Evolutionary conservation across 2,888 invertebrate species (phyloP), one percentile per base, ranked within the genome.

Genomic region (Meloe dianella): DNA sequence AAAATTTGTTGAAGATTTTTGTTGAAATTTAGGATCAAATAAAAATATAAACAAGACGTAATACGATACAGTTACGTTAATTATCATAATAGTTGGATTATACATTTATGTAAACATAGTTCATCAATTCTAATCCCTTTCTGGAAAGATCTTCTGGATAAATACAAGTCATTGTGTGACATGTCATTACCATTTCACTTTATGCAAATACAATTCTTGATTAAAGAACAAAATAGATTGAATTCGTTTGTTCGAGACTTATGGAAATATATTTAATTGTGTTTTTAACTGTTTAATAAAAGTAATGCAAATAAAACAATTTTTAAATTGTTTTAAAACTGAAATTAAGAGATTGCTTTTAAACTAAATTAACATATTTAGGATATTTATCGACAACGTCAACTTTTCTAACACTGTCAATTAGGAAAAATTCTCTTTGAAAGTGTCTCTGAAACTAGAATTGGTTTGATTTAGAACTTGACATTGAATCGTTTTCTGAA

Each of bases 41-140:
- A 14, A 27, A 20, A 57, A 62, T 38, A 38, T 47, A 61, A 47
- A 58, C 51, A 65, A 61, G 59, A 62, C 57, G 67, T 60, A 67
- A 65, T 58, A 61, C 64, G 65, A 65, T 61, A 64, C 38, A 61
- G 65, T 65, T 72, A 67, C 69, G 64, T 72, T 73, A 72, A 72
- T 72, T 72, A 71, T 70, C 41, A 68, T 65, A 68, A 67, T 68
- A 66, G 68, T 66, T 71, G 65, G 70, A 71, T 71, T 72, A 61
- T 59, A 64, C 64, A 64, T 66, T 70, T 61, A 58, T 64, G 66
- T 63, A 66, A 68, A 70, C 62, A 66, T 63, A 61, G 64, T 63
- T 57, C 65, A 67, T 70, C 66, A 51, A 67, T 56, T 64, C 56
- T 59, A 58, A 60, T 65, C 68, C 51, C 59, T 30, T 62, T 65